Percentiles rank a stretch among this genome's conserved stretches.
Conservation (phyloP, 2,888 invertebrate species). For the Muscina levida region DNA sequence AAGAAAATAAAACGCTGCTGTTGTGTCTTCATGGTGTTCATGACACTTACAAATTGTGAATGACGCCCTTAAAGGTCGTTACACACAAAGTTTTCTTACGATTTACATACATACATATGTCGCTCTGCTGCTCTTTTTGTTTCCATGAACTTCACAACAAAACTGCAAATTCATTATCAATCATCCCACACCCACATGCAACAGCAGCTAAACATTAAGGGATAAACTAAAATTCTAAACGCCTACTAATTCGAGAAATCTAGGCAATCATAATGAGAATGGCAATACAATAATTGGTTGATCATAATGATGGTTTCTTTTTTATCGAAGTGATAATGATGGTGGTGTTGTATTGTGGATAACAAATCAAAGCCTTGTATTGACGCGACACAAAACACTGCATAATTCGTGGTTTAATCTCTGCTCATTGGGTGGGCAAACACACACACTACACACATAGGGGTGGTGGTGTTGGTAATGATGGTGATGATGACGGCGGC, state of each 20-base stretch:
- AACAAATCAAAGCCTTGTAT: too few species aligned
- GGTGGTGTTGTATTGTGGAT: neutral
- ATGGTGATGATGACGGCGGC: too few species aligned
- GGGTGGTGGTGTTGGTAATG: conserved; percentile 1
- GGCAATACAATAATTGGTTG: too few species aligned
- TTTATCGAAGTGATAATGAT: too few species aligned
- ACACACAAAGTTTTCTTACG: too few species aligned
- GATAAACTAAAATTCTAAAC: conserved; percentile 3
- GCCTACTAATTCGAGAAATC: neutral
- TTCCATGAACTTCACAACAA: conserved; percentile 1
- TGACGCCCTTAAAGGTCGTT: too few species aligned
- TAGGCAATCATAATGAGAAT: neutral
- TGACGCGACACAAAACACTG: neutral
- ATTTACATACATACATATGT: too few species aligned
- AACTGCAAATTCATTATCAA: neutral
- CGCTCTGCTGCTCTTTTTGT: too few species aligned
- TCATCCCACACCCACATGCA: neutral
- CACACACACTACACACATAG: neutral
- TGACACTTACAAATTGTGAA: too few species aligned
- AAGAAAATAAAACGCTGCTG: too few species aligned
- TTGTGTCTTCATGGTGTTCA: too few species aligned
- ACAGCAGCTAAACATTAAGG: neutral
- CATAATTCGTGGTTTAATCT: conserved; percentile 2
- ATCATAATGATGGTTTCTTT: neutral
- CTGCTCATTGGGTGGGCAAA: neutral